Evolutionary conservation across 2,113 vertebrate species (phyloP).

Genomic region (Oxyruncus cristatus): DNA sequence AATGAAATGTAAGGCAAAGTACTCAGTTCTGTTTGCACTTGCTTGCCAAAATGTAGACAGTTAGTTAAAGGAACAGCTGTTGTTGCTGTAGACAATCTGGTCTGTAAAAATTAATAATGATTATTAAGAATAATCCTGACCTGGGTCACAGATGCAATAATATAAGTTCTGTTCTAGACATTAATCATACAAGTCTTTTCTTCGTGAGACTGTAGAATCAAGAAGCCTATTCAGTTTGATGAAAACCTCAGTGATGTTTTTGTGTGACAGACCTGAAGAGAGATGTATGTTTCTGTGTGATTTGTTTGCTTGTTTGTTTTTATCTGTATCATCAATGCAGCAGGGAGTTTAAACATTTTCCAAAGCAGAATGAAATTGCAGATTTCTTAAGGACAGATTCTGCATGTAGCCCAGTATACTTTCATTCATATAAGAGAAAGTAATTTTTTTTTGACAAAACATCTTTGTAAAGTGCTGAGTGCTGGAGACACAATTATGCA

Average conservation of each 20-base stretch:
- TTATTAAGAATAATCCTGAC: constrained; percentile 72
- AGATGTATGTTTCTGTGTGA: neutral
- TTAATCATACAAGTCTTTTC: constrained; percentile 26
- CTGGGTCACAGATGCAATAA: constrained; percentile 22
- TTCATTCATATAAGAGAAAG: neutral
- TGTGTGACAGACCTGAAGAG: neutral
- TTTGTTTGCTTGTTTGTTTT: neutral
- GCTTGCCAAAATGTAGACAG: constrained; percentile 46
- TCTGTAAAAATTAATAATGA: constrained; percentile 70
- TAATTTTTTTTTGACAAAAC: neutral
- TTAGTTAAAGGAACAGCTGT: constrained; percentile 65
- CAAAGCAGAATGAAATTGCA: neutral
- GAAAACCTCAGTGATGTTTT: neutral
- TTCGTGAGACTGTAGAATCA: neutral
- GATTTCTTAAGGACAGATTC: neutral
- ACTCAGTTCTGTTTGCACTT: neutral
- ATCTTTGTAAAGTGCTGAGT: neutral
- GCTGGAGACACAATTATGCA: neutral
- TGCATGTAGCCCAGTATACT: neutral
- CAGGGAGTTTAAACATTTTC: neutral
- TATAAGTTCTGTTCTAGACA: neutral
- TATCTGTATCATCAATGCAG: neutral
- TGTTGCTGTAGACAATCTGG: constrained; percentile 58
- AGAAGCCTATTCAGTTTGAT: neutral
- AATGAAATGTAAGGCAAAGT: constrained; percentile 20